Conservation (phyloP, 2,888 invertebrate genomes). For the Scrobipalpa atriplicella region DNA sequence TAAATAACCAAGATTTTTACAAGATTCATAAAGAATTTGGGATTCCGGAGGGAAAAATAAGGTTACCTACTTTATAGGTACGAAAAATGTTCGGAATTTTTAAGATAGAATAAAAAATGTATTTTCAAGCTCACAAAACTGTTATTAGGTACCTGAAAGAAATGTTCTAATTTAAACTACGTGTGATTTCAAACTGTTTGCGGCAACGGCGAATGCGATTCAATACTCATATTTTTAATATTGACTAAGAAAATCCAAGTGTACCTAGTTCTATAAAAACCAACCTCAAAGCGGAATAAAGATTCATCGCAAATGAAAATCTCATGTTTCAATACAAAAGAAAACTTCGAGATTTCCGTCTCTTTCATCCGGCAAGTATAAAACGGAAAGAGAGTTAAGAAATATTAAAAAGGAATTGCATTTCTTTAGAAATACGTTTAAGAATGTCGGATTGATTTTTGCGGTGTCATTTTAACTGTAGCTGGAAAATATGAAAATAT, state of each 20-base stretch:
- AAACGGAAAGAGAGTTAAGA: background rate
- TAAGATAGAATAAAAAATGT: too few relatives aligned
- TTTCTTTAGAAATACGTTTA: background rate
- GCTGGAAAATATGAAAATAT: background rate
- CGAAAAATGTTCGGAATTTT: too few relatives aligned
- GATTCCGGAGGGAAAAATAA: too few relatives aligned
- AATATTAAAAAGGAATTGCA: slow-evolving; percentile 11
- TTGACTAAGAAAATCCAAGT: background rate
- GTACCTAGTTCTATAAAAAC: background rate
- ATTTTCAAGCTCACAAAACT: too few relatives aligned
- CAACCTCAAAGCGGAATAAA: background rate
- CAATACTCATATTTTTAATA: background rate
- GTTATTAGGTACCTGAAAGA: too few relatives aligned
- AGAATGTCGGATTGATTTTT: background rate
- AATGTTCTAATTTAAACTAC: too few relatives aligned
- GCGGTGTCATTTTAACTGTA: background rate
- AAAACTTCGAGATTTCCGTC: background rate
- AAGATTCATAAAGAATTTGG: too few relatives aligned
- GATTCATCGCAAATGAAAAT: background rate
- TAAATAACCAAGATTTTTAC: too few relatives aligned
- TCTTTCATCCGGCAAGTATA: background rate
- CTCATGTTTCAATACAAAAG: slow-evolving; percentile 2
- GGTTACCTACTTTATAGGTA: too few relatives aligned
- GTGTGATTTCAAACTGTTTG: too few relatives aligned
- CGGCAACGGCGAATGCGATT: too few relatives aligned